Percentiles rank a stretch among this genome's conserved stretches.
phyloP scores from a whole-genome alignment of 2,113 vertebrate species.

The Microcebus tavaratra region DNA sequence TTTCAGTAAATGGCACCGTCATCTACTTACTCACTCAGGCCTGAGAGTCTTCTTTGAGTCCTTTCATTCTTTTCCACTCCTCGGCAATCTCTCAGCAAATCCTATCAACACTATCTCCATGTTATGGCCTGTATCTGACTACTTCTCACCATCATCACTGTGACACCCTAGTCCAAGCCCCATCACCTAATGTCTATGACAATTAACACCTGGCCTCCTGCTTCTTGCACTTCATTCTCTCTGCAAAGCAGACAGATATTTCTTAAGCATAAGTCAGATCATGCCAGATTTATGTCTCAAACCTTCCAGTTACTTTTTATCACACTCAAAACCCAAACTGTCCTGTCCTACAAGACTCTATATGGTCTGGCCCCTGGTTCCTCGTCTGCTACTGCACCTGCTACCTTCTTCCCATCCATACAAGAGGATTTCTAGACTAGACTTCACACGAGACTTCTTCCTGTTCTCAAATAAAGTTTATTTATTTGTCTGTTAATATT shows the following conservation, averaged over 20 bases:
- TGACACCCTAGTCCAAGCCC: background rate
- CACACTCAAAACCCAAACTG: background rate
- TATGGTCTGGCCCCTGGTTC: background rate
- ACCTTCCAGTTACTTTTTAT: background rate
- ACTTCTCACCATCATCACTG: background rate
- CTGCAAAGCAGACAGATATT: background rate
- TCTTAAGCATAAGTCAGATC: background rate
- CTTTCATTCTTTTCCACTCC: background rate
- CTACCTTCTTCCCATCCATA: background rate
- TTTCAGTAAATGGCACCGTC: background rate
- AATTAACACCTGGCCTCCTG: background rate
- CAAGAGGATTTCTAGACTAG: too few relatives aligned
- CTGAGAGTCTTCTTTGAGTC: background rate
- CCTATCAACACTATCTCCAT: background rate
- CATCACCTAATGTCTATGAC: background rate
- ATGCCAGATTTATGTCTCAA: background rate
- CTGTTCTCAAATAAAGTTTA: background rate
- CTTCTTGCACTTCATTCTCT: background rate
- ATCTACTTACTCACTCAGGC: background rate
- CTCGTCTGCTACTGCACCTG: rapidly evolving
- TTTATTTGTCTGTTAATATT: background rate
- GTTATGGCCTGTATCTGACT: background rate
- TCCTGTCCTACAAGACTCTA: background rate
- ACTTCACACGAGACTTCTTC: background rate
- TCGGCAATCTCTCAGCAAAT: background rate